Percentiles rank a stretch among this genome's conserved stretches.
phyloP scores from a whole-genome alignment of 2,113 vertebrate genomes.

The Ramphastos sulfuratus region DNA sequence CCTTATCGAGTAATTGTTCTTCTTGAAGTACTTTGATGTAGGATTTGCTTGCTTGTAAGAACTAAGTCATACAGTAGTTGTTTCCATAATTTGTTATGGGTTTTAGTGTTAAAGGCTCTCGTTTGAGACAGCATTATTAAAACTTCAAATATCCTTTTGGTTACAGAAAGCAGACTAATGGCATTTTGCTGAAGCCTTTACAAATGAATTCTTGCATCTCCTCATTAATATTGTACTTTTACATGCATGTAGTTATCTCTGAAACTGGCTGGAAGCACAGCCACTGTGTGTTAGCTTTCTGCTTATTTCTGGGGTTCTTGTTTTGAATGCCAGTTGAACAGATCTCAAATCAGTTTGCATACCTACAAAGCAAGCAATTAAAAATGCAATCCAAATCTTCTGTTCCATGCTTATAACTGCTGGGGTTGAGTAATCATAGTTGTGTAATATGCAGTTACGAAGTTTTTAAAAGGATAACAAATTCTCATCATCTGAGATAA shows the following conservation, averaged over 20 bases:
- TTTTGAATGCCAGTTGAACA: neutral
- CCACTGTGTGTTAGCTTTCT: neutral
- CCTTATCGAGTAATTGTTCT: neutral
- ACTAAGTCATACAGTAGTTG: neutral
- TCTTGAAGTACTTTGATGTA: neutral
- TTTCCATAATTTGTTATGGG: neutral
- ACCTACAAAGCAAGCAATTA: neutral
- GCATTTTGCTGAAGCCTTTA: neutral
- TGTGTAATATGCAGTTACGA: neutral
- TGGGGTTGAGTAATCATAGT: neutral
- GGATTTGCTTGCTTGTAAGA: neutral
- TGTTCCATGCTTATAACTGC: neutral
- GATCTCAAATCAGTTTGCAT: neutral
- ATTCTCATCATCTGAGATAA: conserved; percentile 50
- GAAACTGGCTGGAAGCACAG: neutral
- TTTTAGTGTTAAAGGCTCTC: neutral
- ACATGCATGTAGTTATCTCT: neutral
- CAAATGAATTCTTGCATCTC: neutral
- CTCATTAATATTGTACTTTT: neutral
- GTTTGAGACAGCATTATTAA: neutral
- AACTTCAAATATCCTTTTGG: neutral
- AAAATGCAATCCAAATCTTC: neutral
- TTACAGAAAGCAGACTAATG: neutral
- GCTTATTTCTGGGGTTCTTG: neutral
- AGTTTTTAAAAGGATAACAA: conserved; percentile 23